Conservation (phyloP, 37 sponge, comb jelly and placozoan species). For the Dysidea cf. avara region DNA sequence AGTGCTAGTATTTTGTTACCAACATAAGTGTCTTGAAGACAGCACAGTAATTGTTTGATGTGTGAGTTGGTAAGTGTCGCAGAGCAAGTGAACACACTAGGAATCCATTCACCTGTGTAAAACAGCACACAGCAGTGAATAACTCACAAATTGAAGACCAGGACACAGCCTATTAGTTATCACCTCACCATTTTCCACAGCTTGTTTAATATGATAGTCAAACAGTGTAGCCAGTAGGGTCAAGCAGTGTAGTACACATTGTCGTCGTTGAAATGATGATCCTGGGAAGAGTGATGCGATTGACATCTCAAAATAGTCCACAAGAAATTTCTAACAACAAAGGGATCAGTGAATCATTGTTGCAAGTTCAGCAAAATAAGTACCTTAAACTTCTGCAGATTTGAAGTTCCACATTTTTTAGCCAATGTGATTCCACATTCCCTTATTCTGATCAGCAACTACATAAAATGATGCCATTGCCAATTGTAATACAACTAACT, state of each 20-base stretch:
- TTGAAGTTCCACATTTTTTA: not conserved
- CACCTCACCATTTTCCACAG: no score
- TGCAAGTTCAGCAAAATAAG: not conserved
- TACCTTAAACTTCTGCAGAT: not conserved
- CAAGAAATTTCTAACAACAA: slow-evolving; percentile 50
- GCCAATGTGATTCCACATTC: slow-evolving; percentile 12
- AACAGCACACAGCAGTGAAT: slow-evolving; percentile 19
- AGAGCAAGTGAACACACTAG: no score
- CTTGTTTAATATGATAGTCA: not conserved
- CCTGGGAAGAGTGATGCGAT: slow-evolving; percentile 57
- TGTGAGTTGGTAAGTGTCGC: slow-evolving; percentile 4
- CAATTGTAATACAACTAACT: no score
- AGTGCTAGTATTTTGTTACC: slow-evolving; percentile 41
- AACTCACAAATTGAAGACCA: slow-evolving; percentile 28
- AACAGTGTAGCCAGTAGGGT: slow-evolving; percentile 16
- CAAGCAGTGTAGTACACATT: slow-evolving; percentile 51
- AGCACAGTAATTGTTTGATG: slow-evolving; percentile 20
- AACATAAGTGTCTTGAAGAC: slow-evolving; percentile 49
- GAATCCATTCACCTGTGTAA: no score
- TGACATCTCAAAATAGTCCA: slow-evolving; percentile 24
- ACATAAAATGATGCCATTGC: not conserved
- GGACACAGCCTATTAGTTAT: no score
- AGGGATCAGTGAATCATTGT: not conserved
- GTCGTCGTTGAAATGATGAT: slow-evolving; percentile 62
- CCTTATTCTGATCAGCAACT: slow-evolving; percentile 53